A percentile compares a stretch with the other conserved stretches of the same genome.
phyloP scores from a whole-genome alignment of 2,888 invertebrate species.

The Scelioninae gen. 1 region DNA sequence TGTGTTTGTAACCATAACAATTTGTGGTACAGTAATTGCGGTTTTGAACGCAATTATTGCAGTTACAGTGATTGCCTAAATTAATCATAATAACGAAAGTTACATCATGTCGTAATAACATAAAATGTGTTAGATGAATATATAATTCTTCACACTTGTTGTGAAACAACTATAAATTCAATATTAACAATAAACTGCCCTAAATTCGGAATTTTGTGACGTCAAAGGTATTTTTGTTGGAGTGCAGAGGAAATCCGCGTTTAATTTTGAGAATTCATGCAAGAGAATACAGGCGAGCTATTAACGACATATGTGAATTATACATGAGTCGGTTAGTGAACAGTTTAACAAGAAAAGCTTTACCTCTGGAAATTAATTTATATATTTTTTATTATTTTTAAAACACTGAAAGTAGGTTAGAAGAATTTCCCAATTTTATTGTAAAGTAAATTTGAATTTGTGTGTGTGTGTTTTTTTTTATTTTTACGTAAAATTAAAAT shows the following conservation, averaged over 20 bases:
- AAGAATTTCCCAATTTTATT: neutral
- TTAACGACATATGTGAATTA: constrained; percentile 38
- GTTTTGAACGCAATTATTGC: constrained; percentile 35
- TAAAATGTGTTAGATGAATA: neutral
- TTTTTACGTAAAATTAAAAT: too few species aligned
- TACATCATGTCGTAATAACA: constrained; percentile 9
- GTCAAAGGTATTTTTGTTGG: neutral
- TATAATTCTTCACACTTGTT: neutral
- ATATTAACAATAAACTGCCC: too few species aligned
- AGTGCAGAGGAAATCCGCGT: neutral
- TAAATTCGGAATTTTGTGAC: too few species aligned
- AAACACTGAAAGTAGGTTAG: too few species aligned
- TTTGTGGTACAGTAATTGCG: constrained; percentile 30
- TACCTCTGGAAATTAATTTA: constrained; percentile 11
- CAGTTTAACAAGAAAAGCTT: constrained; percentile 14
- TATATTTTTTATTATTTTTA: neutral
- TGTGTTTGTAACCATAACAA: constrained; percentile 27
- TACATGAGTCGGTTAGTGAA: constrained; percentile 17
- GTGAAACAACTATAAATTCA: too few species aligned
- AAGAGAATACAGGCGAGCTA: neutral
- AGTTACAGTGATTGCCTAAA: constrained; percentile 27
- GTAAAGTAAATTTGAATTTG: neutral
- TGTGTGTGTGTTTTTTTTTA: too few species aligned
- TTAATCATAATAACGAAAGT: constrained; percentile 30
- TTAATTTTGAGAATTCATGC: constrained; percentile 35